Evolutionary conservation across 2,797 vertebrate species (phyloP), one percentile per base, ranked within the genome.

Genomic region (Xenops minutus): DNA sequence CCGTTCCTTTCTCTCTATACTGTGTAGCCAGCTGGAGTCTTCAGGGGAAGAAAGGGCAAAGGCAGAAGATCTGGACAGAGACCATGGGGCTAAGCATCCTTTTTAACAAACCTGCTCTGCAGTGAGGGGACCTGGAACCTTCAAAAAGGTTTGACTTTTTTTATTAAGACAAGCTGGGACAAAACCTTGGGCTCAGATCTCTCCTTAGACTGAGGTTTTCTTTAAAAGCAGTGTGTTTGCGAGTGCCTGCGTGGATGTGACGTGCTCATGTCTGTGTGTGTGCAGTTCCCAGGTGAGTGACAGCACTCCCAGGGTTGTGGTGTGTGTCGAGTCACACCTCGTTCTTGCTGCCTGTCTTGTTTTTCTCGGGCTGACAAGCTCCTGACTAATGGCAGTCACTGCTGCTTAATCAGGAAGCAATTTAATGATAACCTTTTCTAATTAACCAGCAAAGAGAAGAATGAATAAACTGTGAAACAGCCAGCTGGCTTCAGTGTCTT

Each of bases 391-490:
- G 44, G 86, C 71, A 95, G 88, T 84, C 88, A 59, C 85, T 94
- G 83, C 84, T 90, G 90, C 85, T 93, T 92, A 96, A 98, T 96
- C 95, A 96, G 94, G 95, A 96, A 96, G 85, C 93, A 97, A 96
- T 97, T 97, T 97, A 95, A 96, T 95, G 94, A 92, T 96, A 97
- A 96, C 96, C 92, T 96, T 97, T 97, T 97, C 97, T 97, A 97
- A 98, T 98, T 97, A 96, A 97, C 96, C 49, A 95, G 78, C 81
- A 97, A 71, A 93, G 84, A 93, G 88, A 95, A 95, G 92, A 93
- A 96, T 93, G 93, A 97, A 97, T 97, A 94, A 95, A 97, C 96
- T 95, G 96, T 96, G 91, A 96, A 95, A 83, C 81, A 92, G 84
- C 91, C 97, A 97, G 97, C 95, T 98, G 97, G 92, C 67, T 86